A percentile compares a stretch with the other conserved stretches of the same genome.
phyloP scores from a whole-genome alignment of 2,888 invertebrate species.

The Apoda limacodes region DNA sequence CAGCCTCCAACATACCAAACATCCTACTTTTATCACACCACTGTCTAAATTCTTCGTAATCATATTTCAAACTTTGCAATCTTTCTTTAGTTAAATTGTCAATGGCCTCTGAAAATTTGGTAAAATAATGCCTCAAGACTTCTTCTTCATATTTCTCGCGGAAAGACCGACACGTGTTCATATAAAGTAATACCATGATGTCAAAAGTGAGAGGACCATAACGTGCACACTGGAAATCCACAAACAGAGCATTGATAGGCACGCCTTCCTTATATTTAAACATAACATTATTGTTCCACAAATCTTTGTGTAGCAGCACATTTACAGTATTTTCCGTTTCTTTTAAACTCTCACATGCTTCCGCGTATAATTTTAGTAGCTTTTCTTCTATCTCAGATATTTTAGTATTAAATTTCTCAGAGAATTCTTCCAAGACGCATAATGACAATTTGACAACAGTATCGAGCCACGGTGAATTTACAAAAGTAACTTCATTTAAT shows the following conservation, averaged over 20 bases:
- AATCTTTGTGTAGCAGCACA: constrained; percentile 44
- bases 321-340: constrained; percentile 35
- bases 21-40: constrained; percentile 21
- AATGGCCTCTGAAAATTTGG: constrained; percentile 28
- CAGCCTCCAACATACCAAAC: constrained; percentile 19
- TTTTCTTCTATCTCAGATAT: constrained; percentile 28
- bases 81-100: constrained; percentile 27
- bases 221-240: constrained; percentile 48
- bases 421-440: constrained; percentile 33
- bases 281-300: constrained; percentile 54
- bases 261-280: constrained; percentile 34
- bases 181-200: constrained; percentile 35
- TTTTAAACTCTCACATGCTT: constrained; percentile 32
- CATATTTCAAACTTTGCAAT: constrained; percentile 20
- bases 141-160: constrained; percentile 31
- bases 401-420: constrained; percentile 27
- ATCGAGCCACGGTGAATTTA: constrained; percentile 35
- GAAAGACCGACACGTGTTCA: constrained; percentile 35
- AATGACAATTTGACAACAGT: constrained; percentile 37
- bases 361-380: constrained; percentile 26
- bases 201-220: constrained; percentile 52
- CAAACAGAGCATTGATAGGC: constrained; percentile 35
- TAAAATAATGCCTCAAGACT: constrained; percentile 33
- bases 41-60: constrained; percentile 13
- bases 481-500: constrained; percentile 32